A percentile compares a stretch with the other conserved stretches of the same genome.
These are phyloP conservation scores for Sprattus sprattus DNA, from an alignment of 2,113 vertebrate species.

Conservation along the genomic window DNA sequence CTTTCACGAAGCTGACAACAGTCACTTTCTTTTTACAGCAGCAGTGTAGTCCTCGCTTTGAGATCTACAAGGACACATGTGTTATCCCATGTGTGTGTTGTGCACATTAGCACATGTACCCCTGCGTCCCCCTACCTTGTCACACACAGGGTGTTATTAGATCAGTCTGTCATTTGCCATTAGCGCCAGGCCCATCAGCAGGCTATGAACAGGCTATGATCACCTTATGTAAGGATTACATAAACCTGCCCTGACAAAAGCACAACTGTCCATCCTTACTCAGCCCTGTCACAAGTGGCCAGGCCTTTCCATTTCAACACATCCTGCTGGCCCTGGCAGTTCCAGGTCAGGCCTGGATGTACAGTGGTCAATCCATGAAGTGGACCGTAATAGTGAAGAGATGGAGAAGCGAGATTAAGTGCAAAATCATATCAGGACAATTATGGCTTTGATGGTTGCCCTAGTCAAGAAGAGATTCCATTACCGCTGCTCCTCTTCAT, in stretches of 20 bases:
- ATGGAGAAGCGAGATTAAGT: constrained; percentile 29
- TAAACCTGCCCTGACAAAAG: background rate
- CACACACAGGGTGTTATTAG: background rate
- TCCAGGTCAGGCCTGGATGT: background rate
- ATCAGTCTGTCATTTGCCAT: background rate
- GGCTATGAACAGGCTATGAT: background rate
- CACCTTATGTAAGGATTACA: background rate
- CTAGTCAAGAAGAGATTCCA: constrained; percentile 6
- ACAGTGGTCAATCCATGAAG: background rate
- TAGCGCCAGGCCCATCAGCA: background rate
- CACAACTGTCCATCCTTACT: background rate
- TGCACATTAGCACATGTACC: background rate
- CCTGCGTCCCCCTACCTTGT: background rate
- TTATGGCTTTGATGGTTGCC: constrained; percentile 13
- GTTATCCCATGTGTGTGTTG: background rate
- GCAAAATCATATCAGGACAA: constrained; percentile 27
- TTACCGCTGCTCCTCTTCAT: background rate
- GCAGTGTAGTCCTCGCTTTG: background rate
- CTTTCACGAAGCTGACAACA: background rate
- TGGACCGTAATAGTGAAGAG: background rate
- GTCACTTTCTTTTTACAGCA: background rate
- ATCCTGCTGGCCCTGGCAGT: background rate
- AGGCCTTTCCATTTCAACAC: background rate
- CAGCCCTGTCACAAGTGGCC: background rate
- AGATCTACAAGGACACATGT: background rate